These are phyloP conservation scores for Chaetophractus vellerosus DNA, from an alignment of 2,797 vertebrate species.

Conservation along the genomic window DNA sequence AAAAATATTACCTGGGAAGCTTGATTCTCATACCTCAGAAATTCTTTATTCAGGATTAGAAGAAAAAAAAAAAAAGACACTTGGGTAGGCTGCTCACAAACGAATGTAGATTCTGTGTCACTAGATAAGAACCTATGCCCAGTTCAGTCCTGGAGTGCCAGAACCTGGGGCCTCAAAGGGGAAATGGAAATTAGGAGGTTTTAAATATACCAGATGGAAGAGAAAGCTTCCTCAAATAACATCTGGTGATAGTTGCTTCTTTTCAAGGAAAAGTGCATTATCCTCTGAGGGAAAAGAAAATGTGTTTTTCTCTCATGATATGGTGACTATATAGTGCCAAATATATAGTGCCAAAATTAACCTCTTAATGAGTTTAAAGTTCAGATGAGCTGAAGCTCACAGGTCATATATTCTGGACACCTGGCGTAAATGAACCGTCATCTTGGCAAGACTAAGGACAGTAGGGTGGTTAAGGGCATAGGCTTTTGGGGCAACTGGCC, in stretches of 20 bases:
- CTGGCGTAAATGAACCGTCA: background rate
- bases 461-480: background rate
- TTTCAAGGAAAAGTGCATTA: constrained; percentile 50
- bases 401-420: background rate
- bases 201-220: constrained; percentile 4
- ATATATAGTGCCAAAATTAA: constrained; percentile 27
- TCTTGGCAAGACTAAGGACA: background rate
- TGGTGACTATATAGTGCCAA: constrained; percentile 1
- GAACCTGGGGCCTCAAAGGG: background rate
- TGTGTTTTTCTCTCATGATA: constrained; percentile 31
- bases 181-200: constrained; percentile 44
- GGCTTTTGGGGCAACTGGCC: background rate
- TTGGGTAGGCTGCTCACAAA: background rate
- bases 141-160: background rate
- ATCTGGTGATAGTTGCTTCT: background rate
- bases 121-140: background rate
- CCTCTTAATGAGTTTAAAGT: constrained; percentile 37
- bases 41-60: background rate
- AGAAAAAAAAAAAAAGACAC: no score
- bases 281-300: constrained; percentile 38
- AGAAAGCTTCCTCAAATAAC: constrained; percentile 48
- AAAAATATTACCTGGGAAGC: background rate
- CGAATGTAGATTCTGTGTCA: background rate
- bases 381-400: background rate
- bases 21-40: constrained; percentile 12